These are phyloP conservation scores for Punctoribates punctum DNA, from an alignment of 2,888 invertebrate species.

Conservation along the genomic window DNA sequence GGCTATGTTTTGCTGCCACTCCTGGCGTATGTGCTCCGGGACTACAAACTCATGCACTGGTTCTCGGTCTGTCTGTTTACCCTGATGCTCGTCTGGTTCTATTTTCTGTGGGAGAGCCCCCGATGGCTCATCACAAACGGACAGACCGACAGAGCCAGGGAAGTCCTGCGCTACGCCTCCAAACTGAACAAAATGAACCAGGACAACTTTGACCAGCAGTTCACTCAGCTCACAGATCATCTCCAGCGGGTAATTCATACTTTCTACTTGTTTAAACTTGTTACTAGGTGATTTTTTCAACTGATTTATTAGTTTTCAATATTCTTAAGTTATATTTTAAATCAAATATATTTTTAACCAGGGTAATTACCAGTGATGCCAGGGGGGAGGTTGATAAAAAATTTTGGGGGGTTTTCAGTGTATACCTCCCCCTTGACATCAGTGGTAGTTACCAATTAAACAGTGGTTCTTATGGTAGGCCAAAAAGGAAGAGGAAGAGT, in stretches of 20 bases:
- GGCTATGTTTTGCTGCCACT: slow-evolving; percentile 37
- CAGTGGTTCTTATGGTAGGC: no score
- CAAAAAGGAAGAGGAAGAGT: not conserved
- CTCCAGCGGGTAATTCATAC: not conserved
- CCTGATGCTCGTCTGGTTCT: slow-evolving; percentile 20
- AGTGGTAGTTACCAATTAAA: no score
- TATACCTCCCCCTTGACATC: no score
- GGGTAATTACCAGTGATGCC: no score
- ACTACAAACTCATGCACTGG: not conserved
- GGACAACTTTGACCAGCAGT: slow-evolving; percentile 8
- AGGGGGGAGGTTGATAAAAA: no score
- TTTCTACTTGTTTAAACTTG: no score
- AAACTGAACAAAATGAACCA: not conserved
- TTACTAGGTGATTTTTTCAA: no score
- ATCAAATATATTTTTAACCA: no score
- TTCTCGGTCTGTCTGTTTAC: no score
- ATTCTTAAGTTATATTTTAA: no score
- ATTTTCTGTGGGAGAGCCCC: slow-evolving; percentile 34
- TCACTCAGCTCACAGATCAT: not conserved
- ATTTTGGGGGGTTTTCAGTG: no score
- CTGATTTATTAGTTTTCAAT: no score
- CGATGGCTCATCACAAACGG: slow-evolving; percentile 36
- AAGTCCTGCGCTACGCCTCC: not conserved
- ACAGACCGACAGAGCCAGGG: slow-evolving; percentile 12
- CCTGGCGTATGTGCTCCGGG: slow-evolving; percentile 3